Evolutionary conservation across 2,113 vertebrate genomes (phyloP).

Genomic region (Oreochromis niloticus): DNA sequence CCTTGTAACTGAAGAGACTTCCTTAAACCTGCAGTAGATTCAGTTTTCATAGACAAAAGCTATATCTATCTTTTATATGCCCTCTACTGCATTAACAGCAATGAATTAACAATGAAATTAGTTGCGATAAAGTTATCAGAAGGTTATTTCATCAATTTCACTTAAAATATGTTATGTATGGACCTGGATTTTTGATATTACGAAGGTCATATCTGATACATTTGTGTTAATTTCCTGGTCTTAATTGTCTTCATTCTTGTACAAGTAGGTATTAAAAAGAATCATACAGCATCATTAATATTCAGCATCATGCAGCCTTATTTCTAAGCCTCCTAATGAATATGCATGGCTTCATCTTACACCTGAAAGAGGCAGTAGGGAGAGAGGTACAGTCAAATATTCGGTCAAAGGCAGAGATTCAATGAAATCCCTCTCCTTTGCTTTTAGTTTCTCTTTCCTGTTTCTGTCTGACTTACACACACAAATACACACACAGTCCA

Average conservation of each 20-base stretch:
- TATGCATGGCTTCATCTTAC: conserved; percentile 4
- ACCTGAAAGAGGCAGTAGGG: background rate
- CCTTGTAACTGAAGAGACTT: background rate
- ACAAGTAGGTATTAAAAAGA: background rate
- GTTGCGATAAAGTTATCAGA: background rate
- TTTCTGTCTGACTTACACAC: background rate
- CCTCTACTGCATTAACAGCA: background rate
- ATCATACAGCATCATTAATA: background rate
- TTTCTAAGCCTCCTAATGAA: conserved; percentile 1
- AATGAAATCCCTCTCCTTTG: background rate
- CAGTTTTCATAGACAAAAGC: background rate
- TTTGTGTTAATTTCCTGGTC: background rate
- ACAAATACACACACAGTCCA: background rate
- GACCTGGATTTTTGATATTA: background rate
- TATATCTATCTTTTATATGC: background rate
- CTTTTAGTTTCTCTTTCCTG: background rate
- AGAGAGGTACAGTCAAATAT: background rate
- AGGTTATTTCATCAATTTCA: background rate
- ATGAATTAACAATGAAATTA: background rate
- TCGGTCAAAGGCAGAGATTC: background rate
- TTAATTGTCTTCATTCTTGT: background rate
- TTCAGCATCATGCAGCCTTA: background rate
- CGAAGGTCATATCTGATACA: background rate
- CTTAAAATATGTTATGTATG: background rate
- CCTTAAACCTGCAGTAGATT: background rate